phyloP scores from a whole-genome alignment of 2,888 invertebrate genomes.

The Ormia ochracea region DNA sequence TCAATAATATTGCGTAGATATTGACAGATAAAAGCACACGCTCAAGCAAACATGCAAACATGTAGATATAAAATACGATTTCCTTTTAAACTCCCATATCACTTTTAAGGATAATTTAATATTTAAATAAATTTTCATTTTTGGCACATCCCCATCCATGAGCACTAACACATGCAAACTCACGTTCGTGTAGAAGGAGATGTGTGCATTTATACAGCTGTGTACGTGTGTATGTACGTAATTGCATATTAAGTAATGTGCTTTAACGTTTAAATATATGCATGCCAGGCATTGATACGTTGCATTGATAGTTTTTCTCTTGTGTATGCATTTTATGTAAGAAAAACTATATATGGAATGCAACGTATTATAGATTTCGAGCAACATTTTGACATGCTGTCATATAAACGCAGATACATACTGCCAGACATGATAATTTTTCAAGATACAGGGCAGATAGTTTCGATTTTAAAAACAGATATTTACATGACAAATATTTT shows the following conservation, averaged over 20 bases:
- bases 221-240: too few species aligned
- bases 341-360: constrained; percentile 13
- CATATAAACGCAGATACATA: constrained; percentile 17
- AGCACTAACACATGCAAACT: neutral
- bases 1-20: constrained; percentile 68
- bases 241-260: too few species aligned
- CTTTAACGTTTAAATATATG: too few species aligned
- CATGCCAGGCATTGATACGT: constrained; percentile 10
- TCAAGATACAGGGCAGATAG: neutral
- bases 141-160: neutral
- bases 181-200: neutral
- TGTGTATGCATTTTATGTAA: neutral
- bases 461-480: constrained; percentile 14
- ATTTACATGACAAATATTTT: constrained; percentile 17
- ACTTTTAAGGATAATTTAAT: constrained; percentile 45
- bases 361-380: constrained; percentile 15
- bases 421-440: neutral
- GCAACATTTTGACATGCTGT: constrained; percentile 52
- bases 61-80: neutral
- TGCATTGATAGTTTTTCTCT: neutral
- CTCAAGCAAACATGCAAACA: neutral
- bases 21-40: neutral
- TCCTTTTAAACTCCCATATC: neutral
- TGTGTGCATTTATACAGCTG: too few species aligned
- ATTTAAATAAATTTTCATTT: constrained; percentile 17